These are phyloP conservation scores for Eubucco bourcierii DNA, from an alignment of 2,113 vertebrate genomes.

Conservation along the genomic window DNA sequence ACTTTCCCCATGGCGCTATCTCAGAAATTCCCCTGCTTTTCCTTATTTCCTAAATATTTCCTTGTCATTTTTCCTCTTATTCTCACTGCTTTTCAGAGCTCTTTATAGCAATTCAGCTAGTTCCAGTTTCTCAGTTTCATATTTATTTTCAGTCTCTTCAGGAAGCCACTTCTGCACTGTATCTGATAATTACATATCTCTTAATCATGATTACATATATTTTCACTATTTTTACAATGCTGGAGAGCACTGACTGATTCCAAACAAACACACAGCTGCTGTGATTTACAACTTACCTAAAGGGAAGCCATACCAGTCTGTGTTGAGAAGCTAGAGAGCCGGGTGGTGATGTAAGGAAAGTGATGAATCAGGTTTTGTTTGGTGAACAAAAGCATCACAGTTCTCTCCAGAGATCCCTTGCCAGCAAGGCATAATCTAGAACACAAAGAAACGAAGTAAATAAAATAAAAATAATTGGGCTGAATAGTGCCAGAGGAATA, in stretches of 20 bases:
- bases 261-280: slow-evolving; percentile 30
- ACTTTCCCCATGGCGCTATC: background rate
- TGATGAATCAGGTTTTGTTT: slow-evolving; percentile 61
- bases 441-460: slow-evolving; percentile 63
- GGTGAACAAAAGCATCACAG: slow-evolving; percentile 25
- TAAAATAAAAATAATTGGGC: slow-evolving; percentile 64
- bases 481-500: slow-evolving; percentile 46
- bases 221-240: background rate
- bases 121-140: background rate
- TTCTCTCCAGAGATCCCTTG: slow-evolving; percentile 47
- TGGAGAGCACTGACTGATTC: background rate
- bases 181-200: background rate
- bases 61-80: background rate
- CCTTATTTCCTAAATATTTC: background rate
- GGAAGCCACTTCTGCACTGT: background rate
- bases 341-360: slow-evolving; percentile 37
- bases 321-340: slow-evolving; percentile 28
- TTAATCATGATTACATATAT: background rate
- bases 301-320: slow-evolving; percentile 20
- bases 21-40: background rate
- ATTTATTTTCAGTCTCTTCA: background rate
- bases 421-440: slow-evolving; percentile 45
- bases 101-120: background rate
- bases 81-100: background rate
- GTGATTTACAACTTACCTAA: slow-evolving; percentile 28